Conservation (phyloP, 2,113 vertebrate species). For the Perca flavescens region DNA sequence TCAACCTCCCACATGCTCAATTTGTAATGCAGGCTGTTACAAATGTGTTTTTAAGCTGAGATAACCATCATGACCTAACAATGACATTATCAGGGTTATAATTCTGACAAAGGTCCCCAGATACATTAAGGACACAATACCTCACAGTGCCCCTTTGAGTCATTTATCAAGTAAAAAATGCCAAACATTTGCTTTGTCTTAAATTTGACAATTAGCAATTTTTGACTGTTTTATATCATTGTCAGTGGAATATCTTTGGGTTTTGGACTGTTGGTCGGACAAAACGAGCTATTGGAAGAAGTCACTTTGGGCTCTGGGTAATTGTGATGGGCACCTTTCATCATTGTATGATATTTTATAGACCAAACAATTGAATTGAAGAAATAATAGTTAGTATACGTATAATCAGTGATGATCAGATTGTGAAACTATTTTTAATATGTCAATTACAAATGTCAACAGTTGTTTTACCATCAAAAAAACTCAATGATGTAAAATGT, state of each 20-base stretch:
- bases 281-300: neutral
- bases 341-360: neutral
- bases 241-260: neutral
- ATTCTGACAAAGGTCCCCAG: neutral
- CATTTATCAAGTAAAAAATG: too few species aligned
- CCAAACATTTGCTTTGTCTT: too few species aligned
- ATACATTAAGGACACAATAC: neutral
- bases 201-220: too few species aligned
- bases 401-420: neutral
- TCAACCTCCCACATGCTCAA: neutral
- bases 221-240: neutral
- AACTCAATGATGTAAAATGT: neutral
- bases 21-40: neutral
- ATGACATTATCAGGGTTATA: neutral
- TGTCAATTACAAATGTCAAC: neutral
- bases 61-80: neutral
- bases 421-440: neutral
- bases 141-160: too few species aligned
- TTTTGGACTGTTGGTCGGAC: neutral
- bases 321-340: neutral
- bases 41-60: neutral
- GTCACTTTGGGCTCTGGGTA: too few species aligned
- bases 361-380: neutral
- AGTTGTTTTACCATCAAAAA: neutral
- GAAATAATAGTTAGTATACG: neutral